Evolutionary conservation across 2,113 vertebrate genomes (phyloP), one percentile per base, ranked within the genome.

Genomic region (Eurypyga helias): DNA sequence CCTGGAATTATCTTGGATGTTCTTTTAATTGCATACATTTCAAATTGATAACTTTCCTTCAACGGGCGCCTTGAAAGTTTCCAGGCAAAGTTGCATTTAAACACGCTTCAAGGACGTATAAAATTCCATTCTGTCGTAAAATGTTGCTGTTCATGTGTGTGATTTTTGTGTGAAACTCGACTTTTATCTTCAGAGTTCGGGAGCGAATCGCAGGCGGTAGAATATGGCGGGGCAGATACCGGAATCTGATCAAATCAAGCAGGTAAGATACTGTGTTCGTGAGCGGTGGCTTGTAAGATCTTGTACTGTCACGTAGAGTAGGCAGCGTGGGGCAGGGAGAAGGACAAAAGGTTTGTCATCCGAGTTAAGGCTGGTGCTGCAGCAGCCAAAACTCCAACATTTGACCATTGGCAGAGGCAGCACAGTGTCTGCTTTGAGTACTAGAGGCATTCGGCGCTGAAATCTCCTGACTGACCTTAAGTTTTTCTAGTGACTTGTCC

Each of bases 201-300:
- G 83, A 86, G 85, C 93, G 84, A 95, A 75, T 86, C 60, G 11
- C 62, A 55, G 91, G 58, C 0, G 7, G 70, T 85, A 87, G 95
- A 97, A 93, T 36, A 99, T 99, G 99, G 99, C 99, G 73, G 98
- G 98, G 73, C 99, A 99, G 95, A 98, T 99, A 92, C 96, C 99
- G 7, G 99, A 99, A 97, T 97, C 99, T 31, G 99, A 99, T 92
- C 99, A 99, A 96, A 99, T 99, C 96, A 99, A 99, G 97, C 99
- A 99, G 99, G 99, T 99, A 96, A 98, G 97, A 45, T 60, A 31
- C 64, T 72, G 54, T n/a, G 10, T 48, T 64, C 19, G 7, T 18
- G 38, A 72, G 60, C 16, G 70, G 24, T 60, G 80, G n/a, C 57
- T 94, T 60, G 81, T 60, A 58, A 87, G 29, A 51, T 24, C 36